These are phyloP conservation scores for Eretmochelys imbricata DNA, from an alignment of 2,113 vertebrate species.

Conservation along the genomic window DNA sequence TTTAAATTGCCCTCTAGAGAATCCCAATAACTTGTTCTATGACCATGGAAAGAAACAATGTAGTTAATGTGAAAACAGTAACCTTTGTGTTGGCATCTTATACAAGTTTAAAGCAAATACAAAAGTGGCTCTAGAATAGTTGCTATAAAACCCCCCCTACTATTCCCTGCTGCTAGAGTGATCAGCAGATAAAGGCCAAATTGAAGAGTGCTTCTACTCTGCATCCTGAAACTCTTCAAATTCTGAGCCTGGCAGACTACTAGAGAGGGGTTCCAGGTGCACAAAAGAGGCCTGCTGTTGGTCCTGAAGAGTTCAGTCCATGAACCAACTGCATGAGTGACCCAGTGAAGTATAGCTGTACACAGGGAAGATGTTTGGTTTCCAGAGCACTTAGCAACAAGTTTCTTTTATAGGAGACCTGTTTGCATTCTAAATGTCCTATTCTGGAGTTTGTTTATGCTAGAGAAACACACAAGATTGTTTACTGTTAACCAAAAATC, in stretches of 20 bases:
- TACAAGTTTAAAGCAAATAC: neutral
- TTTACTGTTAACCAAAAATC: too few species aligned
- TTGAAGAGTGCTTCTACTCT: neutral
- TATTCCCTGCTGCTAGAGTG: neutral
- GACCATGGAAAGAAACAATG: neutral
- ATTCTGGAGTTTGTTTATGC: neutral
- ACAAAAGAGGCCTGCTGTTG: neutral
- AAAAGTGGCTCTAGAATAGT: neutral
- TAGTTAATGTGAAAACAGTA: accelerated
- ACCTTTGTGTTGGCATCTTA: neutral
- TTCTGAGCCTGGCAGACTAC: neutral
- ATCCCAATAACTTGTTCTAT: neutral
- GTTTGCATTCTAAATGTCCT: neutral
- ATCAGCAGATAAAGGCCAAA: neutral
- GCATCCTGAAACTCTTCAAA: neutral
- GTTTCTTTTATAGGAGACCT: neutral
- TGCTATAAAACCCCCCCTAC: neutral
- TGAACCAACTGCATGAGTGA: neutral
- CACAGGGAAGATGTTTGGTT: neutral
- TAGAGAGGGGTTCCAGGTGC: neutral
- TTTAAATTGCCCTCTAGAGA: neutral
- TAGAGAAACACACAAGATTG: neutral
- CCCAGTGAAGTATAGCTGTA: neutral
- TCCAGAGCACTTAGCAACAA: neutral
- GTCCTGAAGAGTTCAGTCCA: neutral